Evolutionary conservation across 2,113 vertebrate species (phyloP).

Genomic region (Triplophysa siluroides): DNA sequence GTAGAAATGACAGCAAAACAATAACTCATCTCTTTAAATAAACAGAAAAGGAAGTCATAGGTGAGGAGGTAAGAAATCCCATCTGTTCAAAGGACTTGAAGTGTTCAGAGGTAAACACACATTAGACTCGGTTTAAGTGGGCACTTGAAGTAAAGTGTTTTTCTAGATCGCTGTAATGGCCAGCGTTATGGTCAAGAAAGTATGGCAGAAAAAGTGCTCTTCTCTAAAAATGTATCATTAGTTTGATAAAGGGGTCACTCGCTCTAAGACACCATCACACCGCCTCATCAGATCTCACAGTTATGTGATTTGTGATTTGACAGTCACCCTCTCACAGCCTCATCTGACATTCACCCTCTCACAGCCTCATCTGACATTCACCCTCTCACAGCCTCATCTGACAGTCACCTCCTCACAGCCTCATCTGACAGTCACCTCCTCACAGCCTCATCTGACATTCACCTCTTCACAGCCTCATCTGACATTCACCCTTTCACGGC

Average conservation of each 20-base stretch:
- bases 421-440: too few relatives aligned
- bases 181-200: slow-evolving; percentile 4
- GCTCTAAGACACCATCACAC: not conserved
- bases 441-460: too few relatives aligned
- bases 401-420: too few relatives aligned
- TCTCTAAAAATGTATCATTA: slow-evolving; percentile 8
- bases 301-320: not conserved
- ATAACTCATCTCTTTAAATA: slow-evolving; percentile 19
- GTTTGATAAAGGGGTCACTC: not conserved
- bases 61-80: not conserved
- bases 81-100: not conserved
- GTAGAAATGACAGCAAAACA: not conserved
- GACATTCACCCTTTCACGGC: too few relatives aligned
- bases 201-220: slow-evolving; percentile 8
- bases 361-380: too few relatives aligned
- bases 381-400: too few relatives aligned
- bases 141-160: slow-evolving; percentile 19
- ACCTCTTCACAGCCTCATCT: too few relatives aligned
- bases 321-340: too few relatives aligned
- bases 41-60: not conserved
- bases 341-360: too few relatives aligned
- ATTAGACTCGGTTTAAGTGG: slow-evolving; percentile 5
- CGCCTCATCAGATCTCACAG: not conserved
- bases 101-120: slow-evolving; percentile 10
- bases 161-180: not conserved